Percentiles rank a stretch among this genome's conserved stretches.
These are phyloP conservation scores for Bufo bufo DNA, from an alignment of 2,113 vertebrate species.

Conservation along the genomic window DNA sequence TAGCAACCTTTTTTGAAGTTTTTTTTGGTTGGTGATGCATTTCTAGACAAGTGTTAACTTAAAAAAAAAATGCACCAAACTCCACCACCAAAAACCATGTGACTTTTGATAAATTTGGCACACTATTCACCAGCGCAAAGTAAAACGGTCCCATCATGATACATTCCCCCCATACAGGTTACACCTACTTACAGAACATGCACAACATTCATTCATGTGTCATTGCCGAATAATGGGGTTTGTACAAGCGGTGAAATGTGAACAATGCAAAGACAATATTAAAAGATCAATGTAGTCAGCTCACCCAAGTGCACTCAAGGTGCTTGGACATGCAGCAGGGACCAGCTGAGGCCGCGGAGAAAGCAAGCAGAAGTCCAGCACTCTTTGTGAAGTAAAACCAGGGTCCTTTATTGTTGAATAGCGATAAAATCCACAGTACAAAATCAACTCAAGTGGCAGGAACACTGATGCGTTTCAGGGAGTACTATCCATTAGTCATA, in stretches of 20 bases:
- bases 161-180: too few relatives aligned
- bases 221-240: neutral
- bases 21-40: too few relatives aligned
- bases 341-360: neutral
- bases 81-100: too few relatives aligned
- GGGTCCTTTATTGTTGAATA: neutral
- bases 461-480: neutral
- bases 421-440: neutral
- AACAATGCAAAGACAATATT: neutral
- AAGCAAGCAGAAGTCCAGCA: neutral
- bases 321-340: neutral
- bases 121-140: too few relatives aligned
- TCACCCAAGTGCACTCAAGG: neutral
- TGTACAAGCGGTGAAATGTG: neutral
- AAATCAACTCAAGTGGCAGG: neutral
- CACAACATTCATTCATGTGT: neutral
- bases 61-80: too few relatives aligned
- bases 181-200: too few relatives aligned
- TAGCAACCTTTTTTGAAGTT: too few relatives aligned
- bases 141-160: too few relatives aligned
- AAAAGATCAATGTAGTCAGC: neutral
- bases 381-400: neutral
- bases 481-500: neutral
- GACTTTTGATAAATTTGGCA: too few relatives aligned
- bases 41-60: too few relatives aligned